phyloP scores from a whole-genome alignment of 2,113 vertebrate genomes.

The Nothocercus julius region DNA sequence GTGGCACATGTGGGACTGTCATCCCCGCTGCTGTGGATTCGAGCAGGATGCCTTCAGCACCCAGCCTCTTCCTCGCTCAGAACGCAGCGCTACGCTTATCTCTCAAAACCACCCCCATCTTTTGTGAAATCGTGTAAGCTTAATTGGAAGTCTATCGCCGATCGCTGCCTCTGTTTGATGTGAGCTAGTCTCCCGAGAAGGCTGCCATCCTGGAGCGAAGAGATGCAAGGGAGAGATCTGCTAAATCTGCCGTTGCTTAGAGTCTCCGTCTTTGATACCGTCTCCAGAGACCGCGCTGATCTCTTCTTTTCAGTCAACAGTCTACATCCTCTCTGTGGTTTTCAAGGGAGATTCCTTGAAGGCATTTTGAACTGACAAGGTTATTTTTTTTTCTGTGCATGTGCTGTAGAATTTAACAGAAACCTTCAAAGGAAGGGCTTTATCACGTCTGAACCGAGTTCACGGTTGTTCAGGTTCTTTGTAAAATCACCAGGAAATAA shows the following conservation, averaged over 20 bases:
- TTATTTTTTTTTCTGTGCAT: constrained; percentile 44
- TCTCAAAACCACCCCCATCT: constrained; percentile 66
- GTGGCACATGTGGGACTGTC: fast-evolving
- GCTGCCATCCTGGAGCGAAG: constrained; percentile 36
- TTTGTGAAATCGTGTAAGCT: constrained; percentile 70
- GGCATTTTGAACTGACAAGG: constrained; percentile 76
- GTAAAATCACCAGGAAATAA: constrained; percentile 34
- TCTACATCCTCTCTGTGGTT: constrained; percentile 65
- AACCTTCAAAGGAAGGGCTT: constrained; percentile 62
- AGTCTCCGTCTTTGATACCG: constrained; percentile 70
- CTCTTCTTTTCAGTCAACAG: constrained; percentile 68
- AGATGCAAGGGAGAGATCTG: constrained; percentile 55
- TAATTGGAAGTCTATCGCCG: constrained; percentile 38
- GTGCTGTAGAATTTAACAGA: constrained; percentile 57
- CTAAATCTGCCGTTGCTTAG: constrained; percentile 67
- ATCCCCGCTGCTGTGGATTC: neutral
- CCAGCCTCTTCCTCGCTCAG: neutral
- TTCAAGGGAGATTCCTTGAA: constrained; percentile 74
- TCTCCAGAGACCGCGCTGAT: constrained; percentile 72
- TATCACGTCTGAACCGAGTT: neutral
- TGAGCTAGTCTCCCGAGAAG: constrained; percentile 69
- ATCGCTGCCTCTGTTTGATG: constrained; percentile 67
- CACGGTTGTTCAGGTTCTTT: constrained; percentile 24
- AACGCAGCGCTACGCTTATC: constrained; percentile 64
- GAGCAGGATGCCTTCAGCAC: neutral